These are phyloP conservation scores for Parnassius orleans DNA, from an alignment of 2,888 invertebrate genomes.

Conservation along the genomic window DNA sequence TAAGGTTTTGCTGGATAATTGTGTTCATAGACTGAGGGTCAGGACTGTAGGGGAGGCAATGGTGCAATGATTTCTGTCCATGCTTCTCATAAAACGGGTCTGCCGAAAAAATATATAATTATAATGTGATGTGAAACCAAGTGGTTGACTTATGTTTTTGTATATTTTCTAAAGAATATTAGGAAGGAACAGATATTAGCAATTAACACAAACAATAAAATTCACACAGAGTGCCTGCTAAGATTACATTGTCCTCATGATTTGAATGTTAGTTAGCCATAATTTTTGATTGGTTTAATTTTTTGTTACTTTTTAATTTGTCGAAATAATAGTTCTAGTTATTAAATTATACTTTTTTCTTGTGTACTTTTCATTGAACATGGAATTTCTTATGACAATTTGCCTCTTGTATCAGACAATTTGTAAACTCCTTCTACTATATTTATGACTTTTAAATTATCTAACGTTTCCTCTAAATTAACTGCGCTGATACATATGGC, in stretches of 20 bases:
- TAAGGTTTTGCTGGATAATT: constrained; percentile 78
- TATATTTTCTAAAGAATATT: constrained; percentile 60
- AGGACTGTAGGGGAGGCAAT: constrained; percentile 23
- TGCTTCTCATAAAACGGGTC: constrained; percentile 8
- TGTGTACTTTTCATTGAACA: constrained; percentile 32
- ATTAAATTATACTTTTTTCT: constrained; percentile 59
- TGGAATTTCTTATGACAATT: constrained; percentile 38
- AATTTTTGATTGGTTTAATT: constrained; percentile 65
- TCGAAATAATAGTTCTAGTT: constrained; percentile 73
- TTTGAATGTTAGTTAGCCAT: constrained; percentile 69
- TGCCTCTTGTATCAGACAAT: constrained; percentile 60
- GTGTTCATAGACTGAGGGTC: constrained; percentile 77
- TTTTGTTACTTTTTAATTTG: constrained; percentile 65
- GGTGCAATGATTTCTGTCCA: constrained; percentile 5
- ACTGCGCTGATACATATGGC: constrained; percentile 60
- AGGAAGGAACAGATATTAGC: constrained; percentile 55
- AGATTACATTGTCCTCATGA: constrained; percentile 63
- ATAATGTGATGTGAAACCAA: constrained; percentile 37
- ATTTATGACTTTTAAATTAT: constrained; percentile 43
- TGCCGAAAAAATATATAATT: constrained; percentile 32
- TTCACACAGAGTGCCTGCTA: constrained; percentile 79
- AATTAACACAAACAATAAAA: constrained; percentile 60
- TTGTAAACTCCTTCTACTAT: constrained; percentile 42
- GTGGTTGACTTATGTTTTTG: constrained; percentile 53
- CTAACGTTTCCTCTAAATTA: constrained; percentile 48